Base-by-base conservation (phyloP, 2,888 invertebrate genomes). In the Pseudococcus viburni region DNA sequence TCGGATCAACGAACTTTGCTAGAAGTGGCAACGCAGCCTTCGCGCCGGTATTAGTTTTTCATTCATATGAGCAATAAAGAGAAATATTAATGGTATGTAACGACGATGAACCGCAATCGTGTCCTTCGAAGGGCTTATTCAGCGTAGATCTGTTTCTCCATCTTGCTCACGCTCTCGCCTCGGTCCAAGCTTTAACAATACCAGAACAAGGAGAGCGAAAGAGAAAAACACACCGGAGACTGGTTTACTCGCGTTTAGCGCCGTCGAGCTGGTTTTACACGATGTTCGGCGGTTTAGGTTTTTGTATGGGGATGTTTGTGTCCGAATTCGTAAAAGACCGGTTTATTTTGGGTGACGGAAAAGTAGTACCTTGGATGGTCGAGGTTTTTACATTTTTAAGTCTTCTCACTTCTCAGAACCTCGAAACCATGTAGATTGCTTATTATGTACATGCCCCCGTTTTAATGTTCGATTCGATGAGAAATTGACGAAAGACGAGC, bases 51-150 rank as follows among this genome's bases (percentile, higher is more conserved):
- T 80, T 80, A 80, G 80, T 80, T 80, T 80, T 80, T 80, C 80
- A 80, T 80, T 80, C 80, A 80, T 80, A 80, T 80, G 42, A 80
- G 80, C 46, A 42, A 80, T 80, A 80, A 80, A 80, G 80, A 80
- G n/a, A 80, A 80, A 80, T 80, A 80, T 80, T 80, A 80, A 80
- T 80, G 80, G 80, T 80, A 80, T 80, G 80, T 80, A 80, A 80
- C 80, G 80, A 80, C 80, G 80, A 80, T 80, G 80, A 80, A 80
- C 80, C 80, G 80, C 80, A 80, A 80, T 80, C 80, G 46, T 80
- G 80, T 80, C 80, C 80, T 80, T 80, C 80, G 80, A 80, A 80
- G 80, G 80, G 80, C 42, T 80, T 80, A 80, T 80, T n/a, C 42
- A 80, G 68, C 59, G 59, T 59, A 59, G 59, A 59, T 59, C 59